Evolutionary conservation across 2,113 vertebrate genomes (phyloP).

Genomic region (Candoia aspera): DNA sequence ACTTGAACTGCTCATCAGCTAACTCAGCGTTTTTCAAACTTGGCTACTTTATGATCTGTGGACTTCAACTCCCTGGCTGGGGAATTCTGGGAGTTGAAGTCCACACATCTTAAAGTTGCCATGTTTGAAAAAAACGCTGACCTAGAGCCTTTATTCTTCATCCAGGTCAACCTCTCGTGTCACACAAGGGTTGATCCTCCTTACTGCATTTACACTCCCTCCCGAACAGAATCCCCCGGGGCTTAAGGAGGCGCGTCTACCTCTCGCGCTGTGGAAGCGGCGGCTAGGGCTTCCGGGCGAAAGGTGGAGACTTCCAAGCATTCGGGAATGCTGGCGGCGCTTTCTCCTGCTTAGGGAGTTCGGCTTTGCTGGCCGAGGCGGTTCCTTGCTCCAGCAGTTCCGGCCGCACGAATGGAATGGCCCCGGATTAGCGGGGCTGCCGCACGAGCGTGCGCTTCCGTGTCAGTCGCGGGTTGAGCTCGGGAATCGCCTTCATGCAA

Average conservation of each 20-base stretch:
- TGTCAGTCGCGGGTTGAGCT: neutral
- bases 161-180: neutral
- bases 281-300: neutral
- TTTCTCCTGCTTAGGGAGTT: neutral
- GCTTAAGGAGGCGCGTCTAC: neutral
- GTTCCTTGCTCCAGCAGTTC: neutral
- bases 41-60: neutral
- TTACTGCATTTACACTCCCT: neutral
- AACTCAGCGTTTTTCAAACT: neutral
- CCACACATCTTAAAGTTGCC: neutral
- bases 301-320: neutral
- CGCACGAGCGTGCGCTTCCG: neutral
- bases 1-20: neutral
- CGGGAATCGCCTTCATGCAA: neutral
- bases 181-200: neutral
- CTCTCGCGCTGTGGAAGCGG: neutral
- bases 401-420: neutral
- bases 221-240: constrained; percentile 2
- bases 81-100: neutral
- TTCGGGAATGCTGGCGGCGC: neutral
- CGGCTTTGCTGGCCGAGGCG: neutral
- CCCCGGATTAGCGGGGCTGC: neutral
- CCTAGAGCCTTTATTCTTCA: neutral
- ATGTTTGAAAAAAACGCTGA: neutral
- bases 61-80: neutral